phyloP scores from a whole-genome alignment of 2,888 invertebrate species.

The Conomelus anceps region DNA sequence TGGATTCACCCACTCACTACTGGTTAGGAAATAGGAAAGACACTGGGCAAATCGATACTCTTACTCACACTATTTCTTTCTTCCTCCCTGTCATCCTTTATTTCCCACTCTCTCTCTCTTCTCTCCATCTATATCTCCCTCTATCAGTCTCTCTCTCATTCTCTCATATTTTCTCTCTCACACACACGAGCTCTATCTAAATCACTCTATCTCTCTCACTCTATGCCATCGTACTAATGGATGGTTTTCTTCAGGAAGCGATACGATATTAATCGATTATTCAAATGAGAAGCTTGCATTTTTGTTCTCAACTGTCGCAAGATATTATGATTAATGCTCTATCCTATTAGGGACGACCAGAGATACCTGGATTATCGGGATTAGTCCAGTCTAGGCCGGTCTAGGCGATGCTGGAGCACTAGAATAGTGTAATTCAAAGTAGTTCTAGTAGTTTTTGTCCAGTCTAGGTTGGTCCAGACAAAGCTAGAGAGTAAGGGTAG shows the following conservation, averaged over 20 bases:
- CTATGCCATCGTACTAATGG: too few relatives aligned
- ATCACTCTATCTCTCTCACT: neutral
- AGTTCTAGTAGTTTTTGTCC: too few relatives aligned
- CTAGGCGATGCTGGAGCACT: too few relatives aligned
- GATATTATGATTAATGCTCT: neutral
- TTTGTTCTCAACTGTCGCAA: neutral
- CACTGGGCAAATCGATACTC: neutral
- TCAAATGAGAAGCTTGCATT: neutral
- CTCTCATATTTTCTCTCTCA: neutral
- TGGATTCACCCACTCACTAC: neutral
- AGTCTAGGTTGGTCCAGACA: too few relatives aligned
- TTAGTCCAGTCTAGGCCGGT: too few relatives aligned
- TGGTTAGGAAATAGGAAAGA: neutral
- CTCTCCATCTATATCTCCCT: neutral
- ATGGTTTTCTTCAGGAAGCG: neutral
- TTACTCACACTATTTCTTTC: neutral
- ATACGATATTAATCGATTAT: neutral
- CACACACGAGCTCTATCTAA: too few relatives aligned
- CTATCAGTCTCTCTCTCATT: neutral
- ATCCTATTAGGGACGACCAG: neutral
- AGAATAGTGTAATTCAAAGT: too few relatives aligned
- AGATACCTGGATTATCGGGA: neutral
- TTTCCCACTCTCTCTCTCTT: neutral
- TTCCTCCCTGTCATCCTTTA: neutral
- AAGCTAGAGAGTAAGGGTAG: too few relatives aligned